phyloP scores from a whole-genome alignment of 2,888 invertebrate species.

The Lagria hirta region DNA sequence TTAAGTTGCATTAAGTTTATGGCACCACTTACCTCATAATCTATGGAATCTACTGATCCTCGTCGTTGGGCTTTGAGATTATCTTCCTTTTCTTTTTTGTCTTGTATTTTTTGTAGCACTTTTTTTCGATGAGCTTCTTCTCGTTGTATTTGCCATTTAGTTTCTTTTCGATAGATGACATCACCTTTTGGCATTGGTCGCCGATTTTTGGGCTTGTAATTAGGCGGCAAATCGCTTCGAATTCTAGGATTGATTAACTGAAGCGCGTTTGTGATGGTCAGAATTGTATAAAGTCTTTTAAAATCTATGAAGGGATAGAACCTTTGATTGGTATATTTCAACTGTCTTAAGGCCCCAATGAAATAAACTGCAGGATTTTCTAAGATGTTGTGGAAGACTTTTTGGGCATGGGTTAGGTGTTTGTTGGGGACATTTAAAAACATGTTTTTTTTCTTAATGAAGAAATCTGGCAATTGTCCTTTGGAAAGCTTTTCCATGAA shows the following conservation, averaged over 20 bases:
- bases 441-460: conserved; percentile 69
- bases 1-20: conserved; percentile 26
- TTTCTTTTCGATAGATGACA: conserved; percentile 10
- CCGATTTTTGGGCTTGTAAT: conserved; percentile 7
- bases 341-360: conserved; percentile 67
- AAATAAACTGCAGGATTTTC: conserved; percentile 74
- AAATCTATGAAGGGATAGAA: conserved; percentile 40
- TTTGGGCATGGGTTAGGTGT: conserved; percentile 65
- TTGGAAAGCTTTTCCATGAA: conserved; percentile 65
- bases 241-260: conserved; percentile 15
- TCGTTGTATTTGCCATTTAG: conserved; percentile 26
- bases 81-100: conserved; percentile 30
- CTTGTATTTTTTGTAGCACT: conserved; percentile 25
- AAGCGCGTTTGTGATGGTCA: conserved; percentile 26
- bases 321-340: conserved; percentile 57
- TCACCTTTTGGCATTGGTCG: conserved; percentile 8
- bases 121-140: conserved; percentile 30
- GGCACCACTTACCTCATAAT: conserved; percentile 60
- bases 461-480: conserved; percentile 70
- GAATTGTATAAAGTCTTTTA: conserved; percentile 38
- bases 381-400: conserved; percentile 65
- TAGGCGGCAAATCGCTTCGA: conserved; percentile 12
- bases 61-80: conserved; percentile 35
- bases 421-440: conserved; percentile 70
- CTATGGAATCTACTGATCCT: conserved; percentile 55